Conservation (phyloP, 2,888 invertebrate genomes). For the Protonemura montana region DNA sequence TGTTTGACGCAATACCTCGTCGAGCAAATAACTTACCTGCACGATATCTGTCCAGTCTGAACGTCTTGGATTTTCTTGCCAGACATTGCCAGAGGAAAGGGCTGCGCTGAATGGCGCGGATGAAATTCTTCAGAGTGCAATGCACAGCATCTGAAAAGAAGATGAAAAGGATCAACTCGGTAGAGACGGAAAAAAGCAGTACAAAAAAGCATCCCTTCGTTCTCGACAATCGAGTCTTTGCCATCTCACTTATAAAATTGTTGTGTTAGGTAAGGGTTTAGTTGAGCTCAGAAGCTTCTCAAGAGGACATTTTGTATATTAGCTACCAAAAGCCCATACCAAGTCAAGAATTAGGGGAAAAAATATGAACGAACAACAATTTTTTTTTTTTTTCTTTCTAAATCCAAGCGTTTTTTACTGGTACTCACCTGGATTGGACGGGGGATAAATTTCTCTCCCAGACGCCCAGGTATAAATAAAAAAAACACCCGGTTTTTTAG, state of each 20-base stretch:
- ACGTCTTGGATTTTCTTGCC: too few species aligned
- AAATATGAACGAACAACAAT: too few species aligned
- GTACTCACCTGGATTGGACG: neutral
- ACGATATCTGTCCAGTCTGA: neutral
- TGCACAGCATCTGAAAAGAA: constrained; percentile 3
- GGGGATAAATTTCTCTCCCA: neutral
- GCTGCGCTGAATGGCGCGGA: neutral
- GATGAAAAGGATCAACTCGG: constrained; percentile 15
- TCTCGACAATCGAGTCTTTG: neutral
- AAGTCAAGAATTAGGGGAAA: neutral
- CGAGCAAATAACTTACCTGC: too few species aligned
- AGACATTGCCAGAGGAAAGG: too few species aligned
- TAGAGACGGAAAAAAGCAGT: neutral
- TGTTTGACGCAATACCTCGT: too few species aligned
- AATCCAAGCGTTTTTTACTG: neutral
- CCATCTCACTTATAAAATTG: neutral
- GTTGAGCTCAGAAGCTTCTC: neutral
- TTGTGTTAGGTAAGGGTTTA: constrained; percentile 24
- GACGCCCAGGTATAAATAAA: neutral
- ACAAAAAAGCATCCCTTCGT: constrained; percentile 17
- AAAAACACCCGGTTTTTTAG: constrained; percentile 15
- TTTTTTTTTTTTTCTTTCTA: neutral
- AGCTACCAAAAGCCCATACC: neutral
- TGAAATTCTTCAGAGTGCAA: neutral
- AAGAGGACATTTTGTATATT: too few species aligned